phyloP scores from a whole-genome alignment of 1,140 invertebrate genomes.

The Chionoecetes opilio region DNA sequence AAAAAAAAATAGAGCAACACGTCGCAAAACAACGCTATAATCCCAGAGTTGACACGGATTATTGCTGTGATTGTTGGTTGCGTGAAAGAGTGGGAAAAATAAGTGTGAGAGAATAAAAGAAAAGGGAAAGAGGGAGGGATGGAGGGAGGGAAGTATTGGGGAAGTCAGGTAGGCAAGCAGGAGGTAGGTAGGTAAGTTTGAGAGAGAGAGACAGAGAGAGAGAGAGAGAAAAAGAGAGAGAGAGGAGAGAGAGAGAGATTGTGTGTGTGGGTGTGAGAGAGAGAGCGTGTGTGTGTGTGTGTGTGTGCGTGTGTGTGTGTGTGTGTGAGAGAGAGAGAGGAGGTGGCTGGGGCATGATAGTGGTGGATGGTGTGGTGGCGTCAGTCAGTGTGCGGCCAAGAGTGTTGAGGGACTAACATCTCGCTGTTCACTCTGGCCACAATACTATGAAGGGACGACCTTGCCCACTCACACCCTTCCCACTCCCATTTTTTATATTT shows the following conservation, averaged over 20 bases:
- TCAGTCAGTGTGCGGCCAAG: neutral
- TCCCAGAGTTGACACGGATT: neutral
- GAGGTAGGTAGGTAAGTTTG: neutral
- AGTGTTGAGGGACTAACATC: neutral
- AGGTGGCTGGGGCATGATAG: neutral
- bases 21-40: neutral
- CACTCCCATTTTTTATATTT: neutral
- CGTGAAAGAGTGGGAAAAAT: neutral
- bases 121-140: neutral
- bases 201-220: neutral
- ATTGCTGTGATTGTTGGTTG: neutral
- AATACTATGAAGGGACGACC: neutral
- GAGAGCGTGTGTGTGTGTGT: no score
- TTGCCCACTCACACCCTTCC: neutral
- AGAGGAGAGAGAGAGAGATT: conserved; percentile 27
- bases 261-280: no score
- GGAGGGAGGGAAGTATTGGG: neutral
- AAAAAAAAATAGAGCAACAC: neutral
- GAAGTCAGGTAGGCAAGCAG: neutral
- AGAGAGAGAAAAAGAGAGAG: conserved; percentile 1
- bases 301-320: no score
- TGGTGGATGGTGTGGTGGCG: neutral
- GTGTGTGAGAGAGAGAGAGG: neutral
- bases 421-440: neutral
- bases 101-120: neutral